phyloP scores from a whole-genome alignment of 2,888 invertebrate species.

The Pristionchus entomophagus region DNA sequence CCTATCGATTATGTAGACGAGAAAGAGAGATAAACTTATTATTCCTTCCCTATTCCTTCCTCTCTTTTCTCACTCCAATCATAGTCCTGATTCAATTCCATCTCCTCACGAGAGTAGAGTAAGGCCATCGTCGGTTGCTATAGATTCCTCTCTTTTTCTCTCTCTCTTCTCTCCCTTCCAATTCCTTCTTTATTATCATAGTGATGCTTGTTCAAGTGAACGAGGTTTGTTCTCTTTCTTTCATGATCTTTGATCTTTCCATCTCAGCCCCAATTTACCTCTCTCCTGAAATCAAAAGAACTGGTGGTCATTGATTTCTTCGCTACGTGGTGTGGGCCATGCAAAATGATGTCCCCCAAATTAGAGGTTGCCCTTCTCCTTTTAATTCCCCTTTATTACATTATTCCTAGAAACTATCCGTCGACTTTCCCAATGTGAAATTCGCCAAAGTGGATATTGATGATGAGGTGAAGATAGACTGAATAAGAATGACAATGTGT shows the following conservation, averaged over 20 bases:
- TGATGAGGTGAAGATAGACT: slow-evolving; percentile 54
- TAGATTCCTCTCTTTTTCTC: neutral
- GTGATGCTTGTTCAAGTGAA: neutral
- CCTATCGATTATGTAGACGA: neutral
- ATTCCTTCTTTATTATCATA: neutral
- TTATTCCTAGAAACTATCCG: slow-evolving; percentile 57
- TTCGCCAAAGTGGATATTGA: slow-evolving; percentile 69
- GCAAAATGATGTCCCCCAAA: slow-evolving; percentile 66
- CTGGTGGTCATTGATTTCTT: slow-evolving; percentile 68
- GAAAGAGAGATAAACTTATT: neutral
- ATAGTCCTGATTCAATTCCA: neutral
- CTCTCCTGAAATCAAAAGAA: slow-evolving; percentile 58
- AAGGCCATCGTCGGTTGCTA: neutral
- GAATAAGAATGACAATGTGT: neutral
- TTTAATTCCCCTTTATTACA: neutral
- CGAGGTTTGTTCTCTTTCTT: neutral
- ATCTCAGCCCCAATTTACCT: slow-evolving; percentile 69
- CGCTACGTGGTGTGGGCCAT: slow-evolving; percentile 71
- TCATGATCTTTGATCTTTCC: neutral
- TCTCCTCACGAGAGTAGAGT: neutral
- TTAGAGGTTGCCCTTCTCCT: slow-evolving; percentile 55
- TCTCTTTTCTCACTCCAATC: neutral
- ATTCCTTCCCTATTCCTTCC: neutral
- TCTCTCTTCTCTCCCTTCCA: neutral
- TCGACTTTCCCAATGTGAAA: slow-evolving; percentile 55